A percentile compares a stretch with the other conserved stretches of the same genome.
phyloP scores from a whole-genome alignment of 2,888 invertebrate species.

The Ceramica pisi region DNA sequence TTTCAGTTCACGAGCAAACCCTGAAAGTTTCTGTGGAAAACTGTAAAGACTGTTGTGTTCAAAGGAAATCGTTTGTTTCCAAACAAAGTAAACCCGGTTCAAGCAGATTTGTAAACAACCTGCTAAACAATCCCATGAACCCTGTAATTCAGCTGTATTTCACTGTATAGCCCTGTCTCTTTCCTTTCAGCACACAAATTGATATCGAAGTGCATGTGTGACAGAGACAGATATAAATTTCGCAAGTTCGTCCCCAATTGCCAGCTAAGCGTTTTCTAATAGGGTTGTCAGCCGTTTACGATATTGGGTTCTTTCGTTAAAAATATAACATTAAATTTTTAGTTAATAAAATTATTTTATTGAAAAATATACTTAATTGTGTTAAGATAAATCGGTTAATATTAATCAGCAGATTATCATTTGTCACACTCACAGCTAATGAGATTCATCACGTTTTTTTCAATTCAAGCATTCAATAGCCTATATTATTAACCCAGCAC shows the following conservation, averaged over 20 bases:
- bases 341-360: neutral
- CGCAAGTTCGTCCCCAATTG: slow-evolving; percentile 70
- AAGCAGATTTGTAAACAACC: slow-evolving; percentile 52
- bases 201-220: slow-evolving; percentile 75
- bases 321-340: slow-evolving; percentile 21
- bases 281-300: slow-evolving; percentile 75
- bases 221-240: slow-evolving; percentile 82
- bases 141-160: slow-evolving; percentile 65
- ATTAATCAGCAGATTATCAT: slow-evolving; percentile 15
- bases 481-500: slow-evolving; percentile 18
- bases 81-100: slow-evolving; percentile 32
- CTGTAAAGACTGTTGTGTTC: slow-evolving; percentile 8
- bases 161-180: slow-evolving; percentile 68
- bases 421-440: slow-evolving; percentile 1
- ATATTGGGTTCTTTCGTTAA: slow-evolving; percentile 20
- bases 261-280: slow-evolving; percentile 73
- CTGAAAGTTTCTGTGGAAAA: neutral
- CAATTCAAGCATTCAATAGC: slow-evolving; percentile 14
- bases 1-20: neutral
- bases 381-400: slow-evolving; percentile 1
- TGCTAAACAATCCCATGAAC: slow-evolving; percentile 50
- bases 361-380: neutral
- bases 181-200: slow-evolving; percentile 76
- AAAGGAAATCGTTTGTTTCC: slow-evolving; percentile 28
- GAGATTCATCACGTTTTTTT: slow-evolving; percentile 21